These are phyloP conservation scores for Myxocyprinus asiaticus DNA, from an alignment of 2,113 vertebrate species.

Conservation along the genomic window DNA sequence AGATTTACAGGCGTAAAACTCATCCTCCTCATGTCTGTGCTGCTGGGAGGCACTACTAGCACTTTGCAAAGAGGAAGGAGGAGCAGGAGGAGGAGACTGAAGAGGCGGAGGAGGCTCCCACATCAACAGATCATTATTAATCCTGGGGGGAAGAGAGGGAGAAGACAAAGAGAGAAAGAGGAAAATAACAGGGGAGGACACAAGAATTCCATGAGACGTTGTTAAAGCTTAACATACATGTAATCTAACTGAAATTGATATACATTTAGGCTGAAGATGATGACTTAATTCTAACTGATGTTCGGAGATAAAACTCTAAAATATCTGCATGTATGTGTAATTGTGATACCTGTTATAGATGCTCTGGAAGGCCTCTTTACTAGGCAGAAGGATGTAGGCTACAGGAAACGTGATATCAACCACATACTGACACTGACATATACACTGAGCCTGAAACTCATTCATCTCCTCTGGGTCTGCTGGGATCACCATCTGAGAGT, in stretches of 20 bases:
- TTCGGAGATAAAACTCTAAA: not conserved
- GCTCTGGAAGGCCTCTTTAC: conserved; percentile 89
- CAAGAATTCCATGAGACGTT: no score
- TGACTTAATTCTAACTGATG: not conserved
- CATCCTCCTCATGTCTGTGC: conserved; percentile 65
- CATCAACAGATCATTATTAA: conserved; percentile 92
- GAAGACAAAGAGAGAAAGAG: no score
- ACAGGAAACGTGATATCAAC: conserved; percentile 82
- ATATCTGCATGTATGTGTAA: no score
- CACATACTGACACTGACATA: conserved; percentile 81
- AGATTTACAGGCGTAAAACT: conserved; percentile 90
- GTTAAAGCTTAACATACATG: no score
- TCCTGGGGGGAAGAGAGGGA: conserved; percentile 66
- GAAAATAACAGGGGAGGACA: no score
- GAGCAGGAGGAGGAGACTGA: conserved; percentile 42
- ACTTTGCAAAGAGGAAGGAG: conserved; percentile 48
- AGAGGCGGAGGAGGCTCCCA: conserved; percentile 76
- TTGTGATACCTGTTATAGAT: conserved; percentile 85
- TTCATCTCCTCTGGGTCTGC: conserved; percentile 89
- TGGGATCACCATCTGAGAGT: conserved; percentile 88
- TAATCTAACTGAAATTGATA: no score
- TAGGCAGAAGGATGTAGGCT: conserved; percentile 83
- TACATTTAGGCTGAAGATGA: no score
- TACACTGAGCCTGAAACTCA: conserved; percentile 83
- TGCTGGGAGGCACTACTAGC: conserved; percentile 53